A percentile compares a stretch with the other conserved stretches of the same genome.
Evolutionary conservation across 2,113 vertebrate species (phyloP).

Genomic region (Phyllopteryx taeniolatus): DNA sequence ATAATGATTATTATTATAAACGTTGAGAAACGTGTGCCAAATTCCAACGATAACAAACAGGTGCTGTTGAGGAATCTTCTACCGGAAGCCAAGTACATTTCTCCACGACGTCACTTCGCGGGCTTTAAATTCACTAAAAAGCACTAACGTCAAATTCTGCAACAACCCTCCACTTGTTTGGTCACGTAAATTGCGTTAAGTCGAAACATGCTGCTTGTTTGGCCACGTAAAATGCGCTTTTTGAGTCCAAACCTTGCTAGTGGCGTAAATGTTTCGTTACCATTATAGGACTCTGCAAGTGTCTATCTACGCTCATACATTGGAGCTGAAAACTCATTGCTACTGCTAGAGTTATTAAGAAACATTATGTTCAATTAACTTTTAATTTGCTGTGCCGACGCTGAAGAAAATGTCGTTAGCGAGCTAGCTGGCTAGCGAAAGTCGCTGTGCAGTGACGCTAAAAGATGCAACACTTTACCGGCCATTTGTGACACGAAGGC

Average conservation of each 20-base stretch:
- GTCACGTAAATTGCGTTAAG: too few relatives aligned
- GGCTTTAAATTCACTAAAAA: neutral
- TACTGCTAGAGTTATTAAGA: too few relatives aligned
- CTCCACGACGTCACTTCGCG: neutral
- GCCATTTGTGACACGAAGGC: conserved; percentile 78
- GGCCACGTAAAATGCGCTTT: neutral
- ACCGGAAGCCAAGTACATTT: neutral
- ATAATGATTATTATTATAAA: too few relatives aligned
- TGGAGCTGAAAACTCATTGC: neutral
- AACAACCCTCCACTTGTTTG: neutral
- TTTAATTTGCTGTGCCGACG: neutral
- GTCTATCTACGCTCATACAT: neutral
- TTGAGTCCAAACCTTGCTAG: neutral
- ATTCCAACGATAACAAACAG: neutral
- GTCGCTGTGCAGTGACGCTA: neutral
- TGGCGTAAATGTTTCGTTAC: neutral
- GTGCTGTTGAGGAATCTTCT: too few relatives aligned
- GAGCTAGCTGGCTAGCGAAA: conserved; percentile 3
- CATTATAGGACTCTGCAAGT: neutral
- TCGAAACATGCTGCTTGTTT: neutral
- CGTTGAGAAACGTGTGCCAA: neutral
- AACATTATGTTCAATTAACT: neutral
- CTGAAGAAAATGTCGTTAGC: neutral
- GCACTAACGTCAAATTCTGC: neutral
- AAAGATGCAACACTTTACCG: conserved; percentile 51